Evolutionary conservation across 2,888 invertebrate genomes (phyloP).

Genomic region (Liposcelis brunnea): DNA sequence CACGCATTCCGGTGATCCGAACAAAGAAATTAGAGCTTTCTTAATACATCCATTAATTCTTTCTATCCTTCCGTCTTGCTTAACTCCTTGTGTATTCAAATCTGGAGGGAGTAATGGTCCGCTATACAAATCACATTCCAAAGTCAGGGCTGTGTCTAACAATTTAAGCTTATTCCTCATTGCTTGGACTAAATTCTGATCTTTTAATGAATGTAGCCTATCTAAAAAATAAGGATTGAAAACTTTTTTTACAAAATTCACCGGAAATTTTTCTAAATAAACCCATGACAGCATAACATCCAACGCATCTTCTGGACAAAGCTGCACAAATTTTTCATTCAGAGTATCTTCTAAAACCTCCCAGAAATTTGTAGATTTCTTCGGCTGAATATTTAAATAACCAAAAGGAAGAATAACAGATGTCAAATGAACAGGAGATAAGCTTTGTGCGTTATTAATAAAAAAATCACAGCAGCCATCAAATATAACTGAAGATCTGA

Average conservation of each 20-base stretch:
- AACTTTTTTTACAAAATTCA: constrained; percentile 38
- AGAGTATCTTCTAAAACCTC: constrained; percentile 33
- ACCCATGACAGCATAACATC: constrained; percentile 45
- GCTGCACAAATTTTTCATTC: constrained; percentile 35
- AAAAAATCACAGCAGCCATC: constrained; percentile 40
- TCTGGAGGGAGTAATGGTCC: constrained; percentile 39
- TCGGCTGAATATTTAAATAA: constrained; percentile 37
- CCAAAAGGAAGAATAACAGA: constrained; percentile 43
- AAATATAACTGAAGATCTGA: constrained; percentile 37
- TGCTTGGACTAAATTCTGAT: constrained; percentile 24
- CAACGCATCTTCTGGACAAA: constrained; percentile 36
- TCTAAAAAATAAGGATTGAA: constrained; percentile 42
- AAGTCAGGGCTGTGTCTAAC: constrained; percentile 42
- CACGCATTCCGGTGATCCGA: constrained; percentile 30
- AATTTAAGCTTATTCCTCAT: constrained; percentile 36
- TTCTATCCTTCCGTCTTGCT: constrained; percentile 35
- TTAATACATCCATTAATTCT: constrained; percentile 32
- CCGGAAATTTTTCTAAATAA: constrained; percentile 41
- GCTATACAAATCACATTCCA: constrained; percentile 39
- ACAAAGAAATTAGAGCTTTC: constrained; percentile 28
- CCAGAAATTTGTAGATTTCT: constrained; percentile 37
- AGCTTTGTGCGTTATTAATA: constrained; percentile 27
- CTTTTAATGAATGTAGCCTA: constrained; percentile 29
- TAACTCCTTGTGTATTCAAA: constrained; percentile 32
- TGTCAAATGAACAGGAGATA: constrained; percentile 36